These are phyloP conservation scores for Centropus bengalensis DNA, from an alignment of 2,113 vertebrate species.

Conservation along the genomic window DNA sequence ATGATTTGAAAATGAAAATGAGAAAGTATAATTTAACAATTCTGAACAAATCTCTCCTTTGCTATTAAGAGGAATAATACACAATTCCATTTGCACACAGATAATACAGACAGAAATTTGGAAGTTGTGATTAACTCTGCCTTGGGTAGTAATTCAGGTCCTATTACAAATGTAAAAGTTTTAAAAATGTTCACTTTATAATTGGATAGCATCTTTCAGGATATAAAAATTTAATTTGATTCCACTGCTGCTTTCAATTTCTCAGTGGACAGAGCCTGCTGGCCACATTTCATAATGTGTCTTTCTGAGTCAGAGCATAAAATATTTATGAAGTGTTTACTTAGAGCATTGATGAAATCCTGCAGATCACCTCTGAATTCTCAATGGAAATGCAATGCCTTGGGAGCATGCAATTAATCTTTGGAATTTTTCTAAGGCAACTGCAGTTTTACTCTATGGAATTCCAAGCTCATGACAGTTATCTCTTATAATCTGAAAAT, in stretches of 20 bases:
- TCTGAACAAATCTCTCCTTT: slow-evolving; percentile 40
- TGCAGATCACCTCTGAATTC: slow-evolving; percentile 52
- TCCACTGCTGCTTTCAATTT: slow-evolving; percentile 63
- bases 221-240: slow-evolving; percentile 77
- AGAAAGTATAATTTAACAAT: slow-evolving; percentile 68
- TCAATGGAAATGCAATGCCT: slow-evolving; percentile 47
- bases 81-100: slow-evolving; percentile 60
- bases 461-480: slow-evolving; percentile 6
- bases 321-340: slow-evolving; percentile 76
- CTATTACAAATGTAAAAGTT: slow-evolving; percentile 67
- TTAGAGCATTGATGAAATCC: slow-evolving; percentile 75
- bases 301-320: slow-evolving; percentile 64
- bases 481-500: not conserved
- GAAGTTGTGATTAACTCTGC: slow-evolving; percentile 66
- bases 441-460: not conserved
- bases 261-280: slow-evolving; percentile 68
- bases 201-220: slow-evolving; percentile 69
- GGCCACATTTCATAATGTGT: slow-evolving; percentile 68
- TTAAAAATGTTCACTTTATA: slow-evolving; percentile 72
- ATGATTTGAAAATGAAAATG: slow-evolving; percentile 59
- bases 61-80: slow-evolving; percentile 60
- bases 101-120: slow-evolving; percentile 57
- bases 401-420: slow-evolving; percentile 28
- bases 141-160: slow-evolving; percentile 52
- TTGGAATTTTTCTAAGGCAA: slow-evolving; percentile 28